Conservation (phyloP, 2,113 vertebrate genomes). For the Thunnus thynnus region DNA sequence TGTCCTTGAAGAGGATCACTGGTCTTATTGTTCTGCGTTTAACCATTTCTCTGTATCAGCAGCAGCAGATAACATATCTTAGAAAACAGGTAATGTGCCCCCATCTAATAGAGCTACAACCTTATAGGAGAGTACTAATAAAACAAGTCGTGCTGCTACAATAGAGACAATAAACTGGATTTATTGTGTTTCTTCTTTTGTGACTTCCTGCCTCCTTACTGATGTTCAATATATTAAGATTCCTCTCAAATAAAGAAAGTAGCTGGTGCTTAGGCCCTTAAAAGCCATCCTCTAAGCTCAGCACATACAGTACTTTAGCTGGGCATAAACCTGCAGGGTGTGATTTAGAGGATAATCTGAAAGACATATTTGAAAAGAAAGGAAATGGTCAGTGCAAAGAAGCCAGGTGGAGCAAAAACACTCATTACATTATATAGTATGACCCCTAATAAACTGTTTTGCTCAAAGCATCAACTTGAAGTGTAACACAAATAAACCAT, state of each 20-base stretch:
- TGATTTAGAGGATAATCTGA: constrained; percentile 35
- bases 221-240: not conserved
- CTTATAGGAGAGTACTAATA: not conserved
- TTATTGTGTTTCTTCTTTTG: not conserved
- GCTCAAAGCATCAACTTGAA: not conserved
- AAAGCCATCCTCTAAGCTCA: too few species aligned
- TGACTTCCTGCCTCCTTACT: too few species aligned
- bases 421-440: not conserved
- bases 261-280: not conserved
- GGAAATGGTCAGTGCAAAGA: constrained; percentile 19
- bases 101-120: not conserved
- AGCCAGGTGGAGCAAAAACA: not conserved
- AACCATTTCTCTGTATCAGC: constrained; percentile 30
- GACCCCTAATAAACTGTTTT: not conserved
- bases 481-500: not conserved
- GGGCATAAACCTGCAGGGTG: constrained; percentile 16
- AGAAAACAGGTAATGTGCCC: constrained; percentile 13
- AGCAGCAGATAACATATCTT: constrained; percentile 8
- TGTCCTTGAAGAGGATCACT: constrained; percentile 47
- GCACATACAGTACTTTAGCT: not conserved
- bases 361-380: constrained; percentile 9
- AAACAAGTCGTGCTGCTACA: not conserved
- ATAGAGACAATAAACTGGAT: not conserved
- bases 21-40: constrained; percentile 25
- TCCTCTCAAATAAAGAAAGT: not conserved